These are phyloP conservation scores for Liodrosophila aerea DNA, from an alignment of 2,888 invertebrate genomes.

Conservation along the genomic window DNA sequence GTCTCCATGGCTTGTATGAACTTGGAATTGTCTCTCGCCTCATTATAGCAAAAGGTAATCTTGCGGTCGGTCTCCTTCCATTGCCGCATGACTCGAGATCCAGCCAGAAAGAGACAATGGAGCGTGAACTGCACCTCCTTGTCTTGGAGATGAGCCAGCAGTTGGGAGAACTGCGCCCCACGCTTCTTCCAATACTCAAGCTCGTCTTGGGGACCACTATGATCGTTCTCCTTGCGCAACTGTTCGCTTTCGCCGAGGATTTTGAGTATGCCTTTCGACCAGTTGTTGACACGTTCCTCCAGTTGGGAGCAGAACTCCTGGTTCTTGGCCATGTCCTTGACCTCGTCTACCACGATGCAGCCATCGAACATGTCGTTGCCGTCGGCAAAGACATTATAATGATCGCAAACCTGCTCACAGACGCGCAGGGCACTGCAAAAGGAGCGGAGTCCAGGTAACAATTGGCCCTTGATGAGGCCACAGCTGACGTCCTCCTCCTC, in stretches of 20 bases:
- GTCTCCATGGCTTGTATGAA: conserved; percentile 97
- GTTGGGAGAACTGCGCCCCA: conserved; percentile 95
- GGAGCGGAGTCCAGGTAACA: conserved; percentile 91
- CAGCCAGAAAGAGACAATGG: conserved; percentile 88
- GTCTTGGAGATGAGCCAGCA: conserved; percentile 89
- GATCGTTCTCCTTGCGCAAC: conserved; percentile 94
- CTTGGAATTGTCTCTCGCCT: conserved; percentile 97
- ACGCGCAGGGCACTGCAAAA: conserved; percentile 94
- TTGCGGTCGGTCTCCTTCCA: conserved; percentile 94
- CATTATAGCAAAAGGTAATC: conserved; percentile 96
- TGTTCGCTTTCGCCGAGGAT: conserved; percentile 95
- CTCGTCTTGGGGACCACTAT: conserved; percentile 96
- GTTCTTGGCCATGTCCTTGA: conserved; percentile 88
- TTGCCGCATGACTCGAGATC: conserved; percentile 89
- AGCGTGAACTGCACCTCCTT: conserved; percentile 90
- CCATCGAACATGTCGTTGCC: conserved; percentile 86
- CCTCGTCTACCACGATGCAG: conserved; percentile 86
- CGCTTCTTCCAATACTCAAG: conserved; percentile 98
- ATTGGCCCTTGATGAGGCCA: conserved; percentile 91
- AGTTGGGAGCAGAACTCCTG: conserved; percentile 86
- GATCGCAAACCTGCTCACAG: conserved; percentile 92
- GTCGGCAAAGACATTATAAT: conserved; percentile 90
- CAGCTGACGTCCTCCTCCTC: conserved; percentile 91
- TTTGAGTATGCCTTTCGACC: conserved; percentile 92
- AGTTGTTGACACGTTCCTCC: conserved; percentile 89